Conservation (phyloP, 2,888 invertebrate species). For the Alitta virens region DNA sequence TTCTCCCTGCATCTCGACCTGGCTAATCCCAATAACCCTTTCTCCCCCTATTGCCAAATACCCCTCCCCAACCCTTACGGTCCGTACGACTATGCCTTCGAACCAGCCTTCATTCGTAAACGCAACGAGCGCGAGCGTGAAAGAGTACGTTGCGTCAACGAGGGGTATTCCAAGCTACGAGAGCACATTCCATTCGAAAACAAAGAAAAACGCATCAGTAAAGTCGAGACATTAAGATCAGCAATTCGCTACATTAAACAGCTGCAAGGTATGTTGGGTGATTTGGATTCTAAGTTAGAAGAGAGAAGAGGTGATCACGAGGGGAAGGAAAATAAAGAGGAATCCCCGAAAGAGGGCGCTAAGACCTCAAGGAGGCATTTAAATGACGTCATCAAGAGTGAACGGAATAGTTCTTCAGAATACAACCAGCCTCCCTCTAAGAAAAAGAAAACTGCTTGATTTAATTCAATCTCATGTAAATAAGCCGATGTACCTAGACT, state of each 20-base stretch:
- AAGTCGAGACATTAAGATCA: constrained; percentile 52
- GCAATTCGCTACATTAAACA: constrained; percentile 53
- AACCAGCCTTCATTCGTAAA: constrained; percentile 48
- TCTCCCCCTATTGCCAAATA: constrained; percentile 48
- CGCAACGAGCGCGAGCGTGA: constrained; percentile 55
- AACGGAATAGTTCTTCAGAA: too few relatives aligned
- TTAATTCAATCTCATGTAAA: too few relatives aligned
- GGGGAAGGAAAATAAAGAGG: not conserved
- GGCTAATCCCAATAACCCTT: constrained; percentile 36
- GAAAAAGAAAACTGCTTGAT: too few relatives aligned
- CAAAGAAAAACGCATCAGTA: constrained; percentile 54
- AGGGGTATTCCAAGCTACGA: constrained; percentile 47
- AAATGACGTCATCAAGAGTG: too few relatives aligned
- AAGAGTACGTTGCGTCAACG: constrained; percentile 54
- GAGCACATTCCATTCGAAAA: constrained; percentile 48
- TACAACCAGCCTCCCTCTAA: too few relatives aligned
- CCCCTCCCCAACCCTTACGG: constrained; percentile 43
- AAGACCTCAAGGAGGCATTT: too few relatives aligned
- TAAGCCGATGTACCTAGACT: too few relatives aligned
- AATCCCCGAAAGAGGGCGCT: too few relatives aligned
- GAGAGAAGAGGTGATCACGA: not conserved
- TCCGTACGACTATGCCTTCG: constrained; percentile 33
- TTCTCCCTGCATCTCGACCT: constrained; percentile 6
- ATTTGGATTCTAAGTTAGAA: constrained; percentile 3
- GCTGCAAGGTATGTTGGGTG: constrained; percentile 34